Conservation (phyloP, 2,113 vertebrate species). For the Agapornis roseicollis region DNA sequence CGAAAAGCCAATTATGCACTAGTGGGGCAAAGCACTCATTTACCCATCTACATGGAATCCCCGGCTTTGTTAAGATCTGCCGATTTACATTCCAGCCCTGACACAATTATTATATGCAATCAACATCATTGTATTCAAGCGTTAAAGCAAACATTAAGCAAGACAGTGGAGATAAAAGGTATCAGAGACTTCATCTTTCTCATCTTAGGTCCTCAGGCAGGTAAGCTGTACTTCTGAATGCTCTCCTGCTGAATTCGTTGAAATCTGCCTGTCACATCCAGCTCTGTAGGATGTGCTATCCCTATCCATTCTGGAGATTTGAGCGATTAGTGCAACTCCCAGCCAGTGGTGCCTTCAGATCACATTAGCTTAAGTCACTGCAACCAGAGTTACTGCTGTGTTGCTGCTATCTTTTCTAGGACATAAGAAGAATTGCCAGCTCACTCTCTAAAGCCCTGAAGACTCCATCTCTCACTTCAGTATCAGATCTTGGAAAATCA, state of each 20-base stretch:
- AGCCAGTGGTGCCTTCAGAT: background rate
- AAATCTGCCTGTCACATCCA: background rate
- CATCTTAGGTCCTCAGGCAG: background rate
- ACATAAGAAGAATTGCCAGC: conserved; percentile 84
- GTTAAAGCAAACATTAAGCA: background rate
- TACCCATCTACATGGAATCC: background rate
- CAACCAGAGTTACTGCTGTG: conserved; percentile 9
- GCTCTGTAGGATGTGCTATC: background rate
- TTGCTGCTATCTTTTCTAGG: conserved; percentile 71
- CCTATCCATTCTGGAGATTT: background rate
- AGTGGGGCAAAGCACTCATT: background rate
- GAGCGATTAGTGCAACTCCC: background rate
- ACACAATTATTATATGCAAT: background rate
- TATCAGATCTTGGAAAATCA: conserved; percentile 69
- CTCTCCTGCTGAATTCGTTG: background rate
- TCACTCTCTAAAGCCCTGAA: conserved; percentile 86
- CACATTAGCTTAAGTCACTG: background rate
- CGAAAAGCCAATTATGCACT: accelerated
- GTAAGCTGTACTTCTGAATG: background rate
- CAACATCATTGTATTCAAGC: background rate
- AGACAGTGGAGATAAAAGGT: background rate
- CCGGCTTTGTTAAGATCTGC: background rate
- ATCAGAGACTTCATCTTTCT: background rate
- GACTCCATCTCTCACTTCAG: conserved; percentile 69
- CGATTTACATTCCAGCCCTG: background rate